These are phyloP conservation scores for Drosophila crucigera DNA, from an alignment of 2,888 invertebrate species.

Conservation along the genomic window DNA sequence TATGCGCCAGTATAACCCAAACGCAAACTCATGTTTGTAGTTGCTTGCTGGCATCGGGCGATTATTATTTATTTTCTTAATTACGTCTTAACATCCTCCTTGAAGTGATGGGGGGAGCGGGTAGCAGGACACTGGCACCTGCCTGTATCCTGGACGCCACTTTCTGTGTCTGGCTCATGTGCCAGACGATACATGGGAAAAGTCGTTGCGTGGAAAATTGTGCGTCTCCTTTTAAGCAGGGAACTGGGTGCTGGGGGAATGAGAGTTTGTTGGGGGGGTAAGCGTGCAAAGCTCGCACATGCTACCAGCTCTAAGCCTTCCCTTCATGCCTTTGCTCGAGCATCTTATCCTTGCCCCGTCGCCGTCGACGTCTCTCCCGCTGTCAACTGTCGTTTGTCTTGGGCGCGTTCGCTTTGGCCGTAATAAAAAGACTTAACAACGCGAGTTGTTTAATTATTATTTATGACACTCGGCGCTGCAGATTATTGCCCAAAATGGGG, in stretches of 20 bases:
- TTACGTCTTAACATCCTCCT: conserved; percentile 75
- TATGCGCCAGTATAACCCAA: conserved; percentile 14
- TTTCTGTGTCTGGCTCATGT: conserved; percentile 58
- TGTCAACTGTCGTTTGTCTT: conserved; percentile 77
- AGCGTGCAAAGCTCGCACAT: conserved; percentile 61
- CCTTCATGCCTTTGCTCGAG: conserved; percentile 42
- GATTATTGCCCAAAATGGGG: conserved; percentile 68
- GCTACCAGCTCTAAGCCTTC: conserved; percentile 77
- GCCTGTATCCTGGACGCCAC: conserved; percentile 30
- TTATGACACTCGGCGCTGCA: conserved; percentile 76
- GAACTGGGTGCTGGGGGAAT: background rate
- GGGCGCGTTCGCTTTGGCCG: conserved; percentile 37
- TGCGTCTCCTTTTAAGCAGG: conserved; percentile 44
- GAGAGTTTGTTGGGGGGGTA: background rate
- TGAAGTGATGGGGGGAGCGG: conserved; percentile 51
- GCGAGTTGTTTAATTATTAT: conserved; percentile 83
- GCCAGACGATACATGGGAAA: conserved; percentile 56
- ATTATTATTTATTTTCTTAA: conserved; percentile 84
- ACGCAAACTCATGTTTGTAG: conserved; percentile 26
- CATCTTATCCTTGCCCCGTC: conserved; percentile 67
- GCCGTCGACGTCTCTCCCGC: conserved; percentile 30
- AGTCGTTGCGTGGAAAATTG: conserved; percentile 69
- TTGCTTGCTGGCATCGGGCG: conserved; percentile 66
- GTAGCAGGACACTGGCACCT: conserved; percentile 46
- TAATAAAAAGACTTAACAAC: conserved; percentile 81